Evolutionary conservation across 2,113 vertebrate genomes (phyloP).

Genomic region (Scomber japonicus): DNA sequence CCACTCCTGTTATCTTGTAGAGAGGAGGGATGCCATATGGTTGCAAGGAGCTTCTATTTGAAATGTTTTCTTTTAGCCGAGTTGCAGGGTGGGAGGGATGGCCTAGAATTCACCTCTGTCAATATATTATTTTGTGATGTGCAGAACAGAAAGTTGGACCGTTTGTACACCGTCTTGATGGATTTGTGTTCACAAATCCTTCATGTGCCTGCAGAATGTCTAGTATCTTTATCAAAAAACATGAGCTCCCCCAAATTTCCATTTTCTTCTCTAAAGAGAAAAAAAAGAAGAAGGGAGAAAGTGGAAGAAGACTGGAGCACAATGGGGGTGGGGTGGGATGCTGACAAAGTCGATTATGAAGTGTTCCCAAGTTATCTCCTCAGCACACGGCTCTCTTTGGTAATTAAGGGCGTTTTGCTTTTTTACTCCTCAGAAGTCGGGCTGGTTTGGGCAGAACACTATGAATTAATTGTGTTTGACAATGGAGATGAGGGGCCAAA

Average conservation of each 20-base stretch:
- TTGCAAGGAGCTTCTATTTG: slow-evolving; percentile 42
- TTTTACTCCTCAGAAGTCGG: slow-evolving; percentile 64
- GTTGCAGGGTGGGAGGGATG: slow-evolving; percentile 57
- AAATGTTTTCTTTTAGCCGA: slow-evolving; percentile 55
- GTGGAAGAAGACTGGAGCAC: slow-evolving; percentile 37
- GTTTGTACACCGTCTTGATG: slow-evolving; percentile 23
- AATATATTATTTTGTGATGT: slow-evolving; percentile 44
- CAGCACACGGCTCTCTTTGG: slow-evolving; percentile 70
- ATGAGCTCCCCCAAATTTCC: slow-evolving; percentile 38
- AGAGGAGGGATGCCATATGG: slow-evolving; percentile 63
- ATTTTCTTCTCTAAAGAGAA: slow-evolving; percentile 15
- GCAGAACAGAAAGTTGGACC: slow-evolving; percentile 38
- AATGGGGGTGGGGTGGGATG: slow-evolving; percentile 45
- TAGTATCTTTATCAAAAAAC: slow-evolving; percentile 39
- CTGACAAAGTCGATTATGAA: slow-evolving; percentile 76
- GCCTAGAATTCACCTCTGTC: slow-evolving; percentile 62
- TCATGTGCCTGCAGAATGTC: slow-evolving; percentile 32
- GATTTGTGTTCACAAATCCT: slow-evolving; percentile 58
- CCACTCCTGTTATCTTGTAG: slow-evolving; percentile 58
- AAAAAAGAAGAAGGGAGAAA: slow-evolving; percentile 34
- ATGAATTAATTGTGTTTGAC: slow-evolving; percentile 78
- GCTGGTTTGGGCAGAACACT: slow-evolving; percentile 48
- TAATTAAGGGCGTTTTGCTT: slow-evolving; percentile 78
- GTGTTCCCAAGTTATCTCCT: slow-evolving; percentile 76
- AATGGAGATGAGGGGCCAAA: slow-evolving; percentile 65